Base-by-base conservation (phyloP, 2,797 vertebrate genomes). In the Antrozous pallidus region DNA sequence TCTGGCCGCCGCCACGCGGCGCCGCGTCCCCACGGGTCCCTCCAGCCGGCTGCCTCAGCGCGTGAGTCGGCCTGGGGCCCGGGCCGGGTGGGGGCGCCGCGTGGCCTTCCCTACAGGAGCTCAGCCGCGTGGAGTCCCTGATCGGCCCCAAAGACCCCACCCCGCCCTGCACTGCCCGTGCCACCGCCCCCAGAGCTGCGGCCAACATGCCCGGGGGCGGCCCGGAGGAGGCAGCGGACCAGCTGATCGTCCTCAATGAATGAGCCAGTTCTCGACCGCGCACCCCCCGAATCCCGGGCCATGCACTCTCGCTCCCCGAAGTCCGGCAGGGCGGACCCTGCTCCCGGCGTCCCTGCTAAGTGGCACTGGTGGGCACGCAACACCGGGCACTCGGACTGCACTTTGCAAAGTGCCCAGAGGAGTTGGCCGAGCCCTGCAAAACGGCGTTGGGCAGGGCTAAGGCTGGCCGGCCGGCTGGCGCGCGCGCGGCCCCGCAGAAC, bases 1-100 rank as follows among this genome's bases (percentile, higher is more conserved):
- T 97, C 97, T 88, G 33, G 88, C 90, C 40, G 24, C 87, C 56
- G 79, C 97, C 95, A 78, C 70, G 94, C 79, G 95, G 97, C 95
- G 96, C 97, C 89, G 90, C 63, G 45, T 93, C 94, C 91, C 90
- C 92, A 49, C 69, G 47, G 91, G 91, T 92, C 77, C 70, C 69
- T 75, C 70, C 24, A 11, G 54, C 61, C 3, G 28, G 26, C 78
- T 93, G 81, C 38, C 92, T 11, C 33, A 11, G 88, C 47, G 18
- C 42, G 20, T 7, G 42, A 90, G 81, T 51, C 31, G 61, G 77
- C 67, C n/a, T 8, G 47, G 85, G 80, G 36, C 20, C 54, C 67
- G 40, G 90, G 77, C 65, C 63, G 70, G 75, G 89, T 20, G 26
- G 91, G 79, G 90, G 80, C 31, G 54, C 93, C 47, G 51, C 36